Base-by-base conservation (phyloP, 2,797 vertebrate species). In the Eulemur albifrons region DNA sequence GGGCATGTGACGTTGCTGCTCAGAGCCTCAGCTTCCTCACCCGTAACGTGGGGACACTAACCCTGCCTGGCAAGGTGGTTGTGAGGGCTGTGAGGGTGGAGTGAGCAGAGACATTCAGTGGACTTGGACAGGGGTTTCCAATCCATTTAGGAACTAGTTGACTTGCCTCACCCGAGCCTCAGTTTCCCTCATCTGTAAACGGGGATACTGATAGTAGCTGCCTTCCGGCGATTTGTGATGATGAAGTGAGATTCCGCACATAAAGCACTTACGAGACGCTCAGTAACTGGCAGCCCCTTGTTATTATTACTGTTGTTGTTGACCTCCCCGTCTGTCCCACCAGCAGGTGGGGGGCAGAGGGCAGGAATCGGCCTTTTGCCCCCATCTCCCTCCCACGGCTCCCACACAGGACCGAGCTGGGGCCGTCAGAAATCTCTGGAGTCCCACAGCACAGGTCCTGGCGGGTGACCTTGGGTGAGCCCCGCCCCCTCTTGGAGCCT, bases 141-240 rank as follows among this genome's bases (percentile, higher is more conserved):
- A 50, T 50, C 40, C 15, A 7, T 50, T n/a, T 20, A 5, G 40
- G 7, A 72, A 35, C 48, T 65, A 81, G 25, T 23, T 52, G 75
- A 13, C 54, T 48, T 30, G 65, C 32, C 50, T 75, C 43, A 17
- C n/a, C 38, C 25, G 30, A 72, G 32, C 59, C 81, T 90, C 95
- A 82, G 93, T 80, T 73, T 90, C 63, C 23, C 32, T 57, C 45
- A 43, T 72, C 61, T 57, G 76, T 88, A 35, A 72, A 32, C 30
- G n/a, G 89, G 54, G 27, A 54, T 14, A n/a, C 83, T 35, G 10
- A 52, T 27, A 32, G 18, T 21, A n/a, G 77, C 72, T 2, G 15
- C 59, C 17, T 83, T 30, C 27, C 18, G 12, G 59, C 0, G 48
- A 9, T 35, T 3, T 70, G 21, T 2, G 12, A 54, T 8, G 3